These are phyloP conservation scores for Idris sp. DNA, from an alignment of 1,140 invertebrate species.

Conservation along the genomic window DNA sequence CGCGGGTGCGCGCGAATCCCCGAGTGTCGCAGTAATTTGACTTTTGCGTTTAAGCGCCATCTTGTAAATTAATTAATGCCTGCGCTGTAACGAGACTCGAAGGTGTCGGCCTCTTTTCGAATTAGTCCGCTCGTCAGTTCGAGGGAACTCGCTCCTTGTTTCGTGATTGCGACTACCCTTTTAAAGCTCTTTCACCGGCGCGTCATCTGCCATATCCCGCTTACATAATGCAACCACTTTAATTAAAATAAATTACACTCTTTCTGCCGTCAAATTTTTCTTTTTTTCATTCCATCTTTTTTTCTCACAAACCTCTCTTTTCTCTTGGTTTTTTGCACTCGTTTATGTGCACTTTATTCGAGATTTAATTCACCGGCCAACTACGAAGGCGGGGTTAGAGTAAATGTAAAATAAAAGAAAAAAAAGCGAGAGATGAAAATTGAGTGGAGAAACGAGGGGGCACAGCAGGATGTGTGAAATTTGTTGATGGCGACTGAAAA, in stretches of 20 bases:
- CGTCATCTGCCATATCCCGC: slow-evolving; percentile 65
- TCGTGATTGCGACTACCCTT: slow-evolving; percentile 68
- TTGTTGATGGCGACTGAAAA: slow-evolving; percentile 22
- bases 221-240: slow-evolving; percentile 78
- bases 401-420: slow-evolving; percentile 64
- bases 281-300: slow-evolving; percentile 29
- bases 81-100: slow-evolving; percentile 75
- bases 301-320: slow-evolving; percentile 60
- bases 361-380: slow-evolving; percentile 78
- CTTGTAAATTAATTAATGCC: slow-evolving; percentile 77
- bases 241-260: slow-evolving; percentile 79
- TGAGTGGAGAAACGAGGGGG: neutral
- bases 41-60: slow-evolving; percentile 66
- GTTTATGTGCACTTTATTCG: slow-evolving; percentile 77
- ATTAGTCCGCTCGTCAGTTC: slow-evolving; percentile 74
- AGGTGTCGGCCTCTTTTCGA: slow-evolving; percentile 75
- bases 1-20: too few relatives aligned
- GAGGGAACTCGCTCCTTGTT: slow-evolving; percentile 28
- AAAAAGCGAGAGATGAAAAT: slow-evolving; percentile 16
- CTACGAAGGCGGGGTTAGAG: slow-evolving; percentile 74
- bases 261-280: slow-evolving; percentile 61
- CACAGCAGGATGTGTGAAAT: slow-evolving; percentile 37
- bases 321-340: slow-evolving; percentile 62
- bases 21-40: slow-evolving; percentile 1
- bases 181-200: slow-evolving; percentile 73